Base-by-base conservation (phyloP, 2,888 invertebrate genomes). In the Caenorhabditis sp. region DNA sequence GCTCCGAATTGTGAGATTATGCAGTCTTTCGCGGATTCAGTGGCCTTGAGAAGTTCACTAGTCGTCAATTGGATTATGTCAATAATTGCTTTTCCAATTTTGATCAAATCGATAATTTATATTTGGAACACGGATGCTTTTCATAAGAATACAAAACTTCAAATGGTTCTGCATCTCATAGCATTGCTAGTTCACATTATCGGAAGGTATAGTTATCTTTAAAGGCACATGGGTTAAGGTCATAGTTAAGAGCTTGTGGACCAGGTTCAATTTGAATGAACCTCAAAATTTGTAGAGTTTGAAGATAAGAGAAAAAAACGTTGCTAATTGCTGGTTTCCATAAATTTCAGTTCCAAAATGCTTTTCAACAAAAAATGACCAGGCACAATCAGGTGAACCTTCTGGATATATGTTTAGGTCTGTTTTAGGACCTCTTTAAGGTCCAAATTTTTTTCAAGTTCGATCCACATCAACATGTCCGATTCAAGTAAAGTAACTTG, bases 131-230 rank as follows among this genome's bases (percentile, higher is more conserved):
- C 31, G 1, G 17, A 57, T n/a, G 14, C 60, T 21, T 67, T 67
- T 53, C 67, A 67, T 25, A 17, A 1, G 12, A 67, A 67, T 31
- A 67, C 67, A 0, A 54, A 56, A 8, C 21, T 67, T 10, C 67
- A 67, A 50, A 61, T 67, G 17, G 0, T 31, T 1, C 43, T 67
- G 5, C 67, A 61, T 57, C 36, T 67, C 1, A 26, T 61, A 7
- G 60, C 56, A 0, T 23, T 67, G 7, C 26, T 67, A n/a, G 8
- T 67, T 14, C 67, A 67, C 31, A 26, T 49, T 1, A 14, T 57
- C 36, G 67, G 67, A 26, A 59, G 66, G 66, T 66, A 49, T 14
- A 17, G 2, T 52, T 52, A 4, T 21, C 8, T 21, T 52, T 21
- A n/a, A n/a, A n/a, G n/a, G n/a, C n/a, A n/a, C n/a, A n/a, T n/a